These are phyloP conservation scores for Baryphthengus martii DNA, from an alignment of 2,113 vertebrate genomes.

Conservation along the genomic window DNA sequence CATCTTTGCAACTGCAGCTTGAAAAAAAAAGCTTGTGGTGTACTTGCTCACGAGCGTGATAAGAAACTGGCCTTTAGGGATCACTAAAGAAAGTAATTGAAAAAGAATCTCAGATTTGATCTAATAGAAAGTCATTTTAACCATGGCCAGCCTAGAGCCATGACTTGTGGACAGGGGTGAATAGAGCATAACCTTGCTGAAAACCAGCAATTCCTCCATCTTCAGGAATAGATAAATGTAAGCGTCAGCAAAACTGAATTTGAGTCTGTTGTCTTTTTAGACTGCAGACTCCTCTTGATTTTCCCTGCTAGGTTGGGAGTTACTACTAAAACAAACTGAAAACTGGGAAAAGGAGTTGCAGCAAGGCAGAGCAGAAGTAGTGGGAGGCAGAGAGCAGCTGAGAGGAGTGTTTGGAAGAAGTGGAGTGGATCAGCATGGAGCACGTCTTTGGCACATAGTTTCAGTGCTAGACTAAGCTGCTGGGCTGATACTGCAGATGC, in stretches of 20 bases:
- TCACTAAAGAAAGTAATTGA: background rate
- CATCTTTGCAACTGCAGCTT: background rate
- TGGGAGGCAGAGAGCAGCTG: constrained; percentile 26
- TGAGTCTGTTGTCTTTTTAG: background rate
- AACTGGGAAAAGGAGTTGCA: background rate
- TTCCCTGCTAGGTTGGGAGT: background rate
- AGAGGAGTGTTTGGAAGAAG: background rate
- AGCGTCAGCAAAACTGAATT: background rate
- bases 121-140: background rate
- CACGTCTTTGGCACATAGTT: background rate
- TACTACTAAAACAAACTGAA: background rate
- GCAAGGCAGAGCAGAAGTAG: constrained; percentile 3
- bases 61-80: constrained; percentile 22
- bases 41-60: background rate
- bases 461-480: constrained; percentile 24
- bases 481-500: background rate
- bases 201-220: background rate
- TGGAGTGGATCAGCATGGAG: background rate
- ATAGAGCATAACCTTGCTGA: background rate
- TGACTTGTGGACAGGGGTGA: background rate
- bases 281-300: background rate
- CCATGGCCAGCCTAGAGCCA: background rate
- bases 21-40: background rate
- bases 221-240: background rate
- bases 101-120: background rate